phyloP scores from a whole-genome alignment of 2,113 vertebrate species.

The Albula glossodonta region DNA sequence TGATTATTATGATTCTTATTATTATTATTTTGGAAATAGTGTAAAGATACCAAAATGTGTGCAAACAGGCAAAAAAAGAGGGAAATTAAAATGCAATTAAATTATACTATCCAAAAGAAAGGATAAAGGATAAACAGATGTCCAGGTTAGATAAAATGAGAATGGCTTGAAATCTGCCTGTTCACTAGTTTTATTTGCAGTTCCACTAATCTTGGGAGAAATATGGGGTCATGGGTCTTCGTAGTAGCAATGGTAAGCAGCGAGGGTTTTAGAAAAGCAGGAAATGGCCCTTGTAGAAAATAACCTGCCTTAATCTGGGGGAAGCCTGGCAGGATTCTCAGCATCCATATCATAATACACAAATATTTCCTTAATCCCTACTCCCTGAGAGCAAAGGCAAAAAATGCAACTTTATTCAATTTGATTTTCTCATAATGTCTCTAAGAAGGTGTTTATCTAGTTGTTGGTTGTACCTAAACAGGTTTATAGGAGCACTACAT shows the following conservation, averaged over 20 bases:
- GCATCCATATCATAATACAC: constrained; percentile 38
- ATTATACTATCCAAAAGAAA: constrained; percentile 45
- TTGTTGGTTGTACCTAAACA: constrained; percentile 38
- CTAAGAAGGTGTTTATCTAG: constrained; percentile 42
- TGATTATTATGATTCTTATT: no score
- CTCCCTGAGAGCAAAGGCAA: constrained; percentile 35
- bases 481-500: constrained; percentile 34
- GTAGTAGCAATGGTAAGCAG: constrained; percentile 59
- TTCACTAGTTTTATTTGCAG: constrained; percentile 62
- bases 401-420: constrained; percentile 50
- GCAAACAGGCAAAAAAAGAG: background rate
- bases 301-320: constrained; percentile 46
- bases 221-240: constrained; percentile 58
- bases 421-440: constrained; percentile 42
- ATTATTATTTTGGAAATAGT: no score
- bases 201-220: constrained; percentile 63
- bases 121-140: constrained; percentile 51
- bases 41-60: no score
- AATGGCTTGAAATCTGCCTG: constrained; percentile 43
- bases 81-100: constrained; percentile 50
- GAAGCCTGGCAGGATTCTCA: constrained; percentile 42
- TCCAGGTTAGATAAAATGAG: constrained; percentile 59
- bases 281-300: constrained; percentile 46
- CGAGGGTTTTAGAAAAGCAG: constrained; percentile 46
- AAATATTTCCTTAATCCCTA: constrained; percentile 45